Evolutionary conservation across 2,888 invertebrate species (phyloP).

Genomic region (Bibio marci): DNA sequence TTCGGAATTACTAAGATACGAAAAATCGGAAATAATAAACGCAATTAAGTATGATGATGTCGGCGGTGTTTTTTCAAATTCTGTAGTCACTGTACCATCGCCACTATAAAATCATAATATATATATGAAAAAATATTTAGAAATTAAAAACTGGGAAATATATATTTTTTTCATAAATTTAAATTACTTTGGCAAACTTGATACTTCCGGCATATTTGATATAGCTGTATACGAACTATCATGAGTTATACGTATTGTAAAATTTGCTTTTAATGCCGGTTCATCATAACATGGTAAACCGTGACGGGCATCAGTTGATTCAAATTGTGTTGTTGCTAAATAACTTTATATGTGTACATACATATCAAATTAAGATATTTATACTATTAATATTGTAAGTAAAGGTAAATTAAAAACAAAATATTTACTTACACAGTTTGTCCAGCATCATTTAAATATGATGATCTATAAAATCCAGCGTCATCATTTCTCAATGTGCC

Average conservation of each 20-base stretch:
- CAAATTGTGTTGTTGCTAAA: constrained; percentile 50
- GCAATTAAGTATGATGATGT: constrained; percentile 73
- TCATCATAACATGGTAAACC: constrained; percentile 63
- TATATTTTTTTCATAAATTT: neutral
- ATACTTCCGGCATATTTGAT: constrained; percentile 31
- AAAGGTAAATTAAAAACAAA: neutral
- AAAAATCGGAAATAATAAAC: constrained; percentile 49
- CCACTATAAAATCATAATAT: constrained; percentile 2
- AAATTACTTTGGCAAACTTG: constrained; percentile 9
- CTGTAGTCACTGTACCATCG: constrained; percentile 13
- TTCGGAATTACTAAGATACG: constrained; percentile 12
- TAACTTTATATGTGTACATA: no score
- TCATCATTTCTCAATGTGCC: constrained; percentile 41
- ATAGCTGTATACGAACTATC: constrained; percentile 19
- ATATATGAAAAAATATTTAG: constrained; percentile 1
- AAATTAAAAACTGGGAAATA: neutral
- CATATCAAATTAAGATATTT: no score
- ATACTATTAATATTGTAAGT: no score
- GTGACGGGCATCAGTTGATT: constrained; percentile 44
- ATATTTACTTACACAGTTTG: constrained; percentile 3
- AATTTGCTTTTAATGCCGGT: constrained; percentile 48
- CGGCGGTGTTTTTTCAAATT: constrained; percentile 30
- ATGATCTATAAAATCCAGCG: constrained; percentile 46
- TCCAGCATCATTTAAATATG: constrained; percentile 23
- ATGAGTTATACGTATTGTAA: constrained; percentile 20